Evolutionary conservation across 92 coral and sea anemone genomes (phyloP).

Genomic region (Zoanthus sansibaricus): DNA sequence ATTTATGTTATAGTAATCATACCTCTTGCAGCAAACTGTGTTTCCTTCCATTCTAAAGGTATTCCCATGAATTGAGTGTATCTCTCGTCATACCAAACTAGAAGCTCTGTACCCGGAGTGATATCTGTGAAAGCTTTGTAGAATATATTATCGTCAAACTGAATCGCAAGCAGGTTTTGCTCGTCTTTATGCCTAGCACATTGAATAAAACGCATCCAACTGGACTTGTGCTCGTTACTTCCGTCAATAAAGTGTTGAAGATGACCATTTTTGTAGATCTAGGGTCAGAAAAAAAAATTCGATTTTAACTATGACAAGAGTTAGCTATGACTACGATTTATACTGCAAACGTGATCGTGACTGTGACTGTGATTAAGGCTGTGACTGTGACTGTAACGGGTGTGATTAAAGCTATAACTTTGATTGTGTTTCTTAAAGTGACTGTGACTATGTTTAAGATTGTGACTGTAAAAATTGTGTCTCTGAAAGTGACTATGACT

Average conservation of each 20-base stretch:
- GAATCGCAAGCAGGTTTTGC: slow-evolving; percentile 85
- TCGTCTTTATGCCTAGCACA: slow-evolving; percentile 90
- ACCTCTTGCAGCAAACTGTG: slow-evolving; percentile 1
- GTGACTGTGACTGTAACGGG: too few relatives aligned
- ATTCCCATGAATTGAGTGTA: slow-evolving; percentile 94
- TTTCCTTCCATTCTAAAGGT: slow-evolving; percentile 62
- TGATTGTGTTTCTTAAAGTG: too few relatives aligned
- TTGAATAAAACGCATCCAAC: slow-evolving; percentile 96
- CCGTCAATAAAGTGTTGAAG: slow-evolving; percentile 82
- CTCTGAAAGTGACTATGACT: too few relatives aligned
- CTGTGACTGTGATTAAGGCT: too few relatives aligned
- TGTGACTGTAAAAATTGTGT: too few relatives aligned
- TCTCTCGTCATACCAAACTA: slow-evolving; percentile 93
- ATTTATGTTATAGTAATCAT: neutral
- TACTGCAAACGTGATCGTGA: too few relatives aligned
- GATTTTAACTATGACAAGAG: neutral
- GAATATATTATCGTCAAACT: slow-evolving; percentile 84
- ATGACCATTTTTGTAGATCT: slow-evolving; percentile 76
- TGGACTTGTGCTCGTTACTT: slow-evolving; percentile 80
- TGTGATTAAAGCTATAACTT: too few relatives aligned
- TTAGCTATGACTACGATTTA: neutral
- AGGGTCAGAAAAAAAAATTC: neutral
- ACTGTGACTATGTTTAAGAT: too few relatives aligned
- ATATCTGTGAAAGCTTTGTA: slow-evolving; percentile 89
- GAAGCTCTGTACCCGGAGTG: slow-evolving; percentile 78